A percentile compares a stretch with the other conserved stretches of the same genome.
phyloP scores from a whole-genome alignment of 2,113 vertebrate genomes.

The Antigone vipio region DNA sequence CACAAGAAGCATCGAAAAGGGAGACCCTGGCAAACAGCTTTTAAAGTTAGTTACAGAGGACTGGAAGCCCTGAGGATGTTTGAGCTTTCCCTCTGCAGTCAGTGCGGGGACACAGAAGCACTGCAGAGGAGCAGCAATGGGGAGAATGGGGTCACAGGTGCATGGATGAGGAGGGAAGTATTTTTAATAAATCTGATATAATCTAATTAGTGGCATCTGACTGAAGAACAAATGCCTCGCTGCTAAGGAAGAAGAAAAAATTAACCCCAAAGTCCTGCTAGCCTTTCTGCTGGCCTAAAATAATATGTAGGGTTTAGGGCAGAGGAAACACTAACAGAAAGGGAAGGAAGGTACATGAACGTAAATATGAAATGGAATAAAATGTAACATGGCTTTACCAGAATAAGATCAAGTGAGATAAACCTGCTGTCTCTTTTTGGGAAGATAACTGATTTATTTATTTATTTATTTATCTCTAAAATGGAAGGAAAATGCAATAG shows the following conservation, averaged over 20 bases:
- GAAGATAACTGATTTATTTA: not conserved
- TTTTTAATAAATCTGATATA: not conserved
- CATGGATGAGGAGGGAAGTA: not conserved
- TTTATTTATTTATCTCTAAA: not conserved
- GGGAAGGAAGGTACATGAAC: not conserved
- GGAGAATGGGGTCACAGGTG: not conserved
- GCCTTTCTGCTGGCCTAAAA: not conserved
- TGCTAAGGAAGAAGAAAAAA: not conserved
- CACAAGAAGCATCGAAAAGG: not conserved
- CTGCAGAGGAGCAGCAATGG: not conserved
- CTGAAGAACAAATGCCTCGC: not conserved
- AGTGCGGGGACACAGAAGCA: not conserved
- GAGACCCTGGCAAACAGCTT: not conserved
- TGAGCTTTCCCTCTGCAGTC: not conserved
- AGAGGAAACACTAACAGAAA: not conserved
- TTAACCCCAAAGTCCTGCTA: not conserved
- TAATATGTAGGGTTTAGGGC: not conserved
- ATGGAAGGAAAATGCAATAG: not conserved
- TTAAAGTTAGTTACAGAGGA: not conserved
- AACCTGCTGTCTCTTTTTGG: not conserved
- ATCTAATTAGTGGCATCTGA: not conserved
- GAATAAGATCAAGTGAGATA: conserved; percentile 3
- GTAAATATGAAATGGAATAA: not conserved
- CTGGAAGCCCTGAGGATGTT: not conserved
- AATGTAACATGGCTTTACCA: not conserved